These are phyloP conservation scores for Pangasius larnaudii DNA, from an alignment of 2,797 vertebrate species.

Conservation along the genomic window DNA sequence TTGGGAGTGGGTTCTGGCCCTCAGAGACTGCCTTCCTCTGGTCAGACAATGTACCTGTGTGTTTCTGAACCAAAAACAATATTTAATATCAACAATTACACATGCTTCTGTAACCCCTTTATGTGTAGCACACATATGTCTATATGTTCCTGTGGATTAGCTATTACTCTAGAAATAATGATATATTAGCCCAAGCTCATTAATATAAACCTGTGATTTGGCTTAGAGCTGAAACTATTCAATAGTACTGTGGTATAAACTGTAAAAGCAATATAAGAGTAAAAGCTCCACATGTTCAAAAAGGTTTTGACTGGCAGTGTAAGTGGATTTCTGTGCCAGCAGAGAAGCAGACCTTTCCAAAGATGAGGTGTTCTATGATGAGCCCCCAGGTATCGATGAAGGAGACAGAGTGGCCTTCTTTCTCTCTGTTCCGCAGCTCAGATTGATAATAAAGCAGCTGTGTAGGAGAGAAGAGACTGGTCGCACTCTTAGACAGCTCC, in stretches of 20 bases:
- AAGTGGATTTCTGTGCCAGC: background rate
- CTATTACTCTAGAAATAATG: background rate
- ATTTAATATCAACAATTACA: background rate
- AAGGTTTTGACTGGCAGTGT: background rate
- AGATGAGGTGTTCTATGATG: constrained; percentile 77
- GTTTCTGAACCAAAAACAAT: constrained; percentile 53
- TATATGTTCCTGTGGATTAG: background rate
- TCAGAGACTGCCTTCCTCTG: constrained; percentile 77
- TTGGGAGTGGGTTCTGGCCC: constrained; percentile 87
- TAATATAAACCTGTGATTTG: background rate
- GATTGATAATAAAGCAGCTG: constrained; percentile 62
- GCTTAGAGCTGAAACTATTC: background rate
- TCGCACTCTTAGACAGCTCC: constrained; percentile 75
- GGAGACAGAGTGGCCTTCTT: constrained; percentile 73
- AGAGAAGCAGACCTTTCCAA: constrained; percentile 68
- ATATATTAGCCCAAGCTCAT: no score
- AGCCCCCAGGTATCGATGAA: constrained; percentile 82
- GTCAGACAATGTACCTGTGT: constrained; percentile 77
- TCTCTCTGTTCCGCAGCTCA: constrained; percentile 66
- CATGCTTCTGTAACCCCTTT: background rate
- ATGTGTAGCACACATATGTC: background rate
- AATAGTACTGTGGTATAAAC: background rate
- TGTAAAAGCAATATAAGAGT: background rate
- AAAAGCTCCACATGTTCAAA: background rate
- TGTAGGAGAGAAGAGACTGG: constrained; percentile 61